phyloP scores from a whole-genome alignment of 2,113 vertebrate genomes.

The Axis porcinus region DNA sequence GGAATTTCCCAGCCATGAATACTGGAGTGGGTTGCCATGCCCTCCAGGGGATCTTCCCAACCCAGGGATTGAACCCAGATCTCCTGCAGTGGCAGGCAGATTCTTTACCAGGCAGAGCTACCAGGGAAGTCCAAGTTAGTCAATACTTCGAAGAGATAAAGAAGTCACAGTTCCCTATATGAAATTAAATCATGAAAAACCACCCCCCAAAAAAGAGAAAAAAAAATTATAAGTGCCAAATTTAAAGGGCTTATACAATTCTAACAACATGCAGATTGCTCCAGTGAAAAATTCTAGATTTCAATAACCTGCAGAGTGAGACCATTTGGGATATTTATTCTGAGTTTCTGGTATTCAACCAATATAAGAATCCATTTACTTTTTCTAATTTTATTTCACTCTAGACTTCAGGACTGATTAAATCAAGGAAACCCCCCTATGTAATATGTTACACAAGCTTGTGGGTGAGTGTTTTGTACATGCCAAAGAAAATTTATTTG shows the following conservation, averaged over 20 bases:
- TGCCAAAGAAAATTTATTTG: constrained; percentile 44
- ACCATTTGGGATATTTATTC: constrained; percentile 38
- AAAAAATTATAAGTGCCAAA: not conserved
- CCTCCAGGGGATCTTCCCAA: not conserved
- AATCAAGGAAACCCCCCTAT: constrained; percentile 11
- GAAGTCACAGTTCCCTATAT: not conserved
- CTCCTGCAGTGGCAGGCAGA: not conserved
- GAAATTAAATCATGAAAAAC: not conserved
- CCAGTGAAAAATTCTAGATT: constrained; percentile 37
- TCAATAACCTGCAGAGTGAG: constrained; percentile 23
- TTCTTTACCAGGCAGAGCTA: not conserved
- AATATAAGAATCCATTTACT: constrained; percentile 60
- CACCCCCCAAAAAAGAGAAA: not conserved
- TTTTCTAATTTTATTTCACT: constrained; percentile 67
- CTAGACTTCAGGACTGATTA: constrained; percentile 27
- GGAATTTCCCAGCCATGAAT: not conserved
- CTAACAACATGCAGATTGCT: constrained; percentile 11
- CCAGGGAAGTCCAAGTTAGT: not conserved
- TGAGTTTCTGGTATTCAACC: constrained; percentile 42
- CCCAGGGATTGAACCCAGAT: not conserved
- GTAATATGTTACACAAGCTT: constrained; percentile 22
- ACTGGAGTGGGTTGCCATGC: not conserved
- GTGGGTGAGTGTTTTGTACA: constrained; percentile 9
- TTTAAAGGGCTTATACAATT: constrained; percentile 13
- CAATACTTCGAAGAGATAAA: not conserved